phyloP scores from a whole-genome alignment of 30 jellyfish, hydroid and myxozoan species.

The Hydractinia echinata region DNA sequence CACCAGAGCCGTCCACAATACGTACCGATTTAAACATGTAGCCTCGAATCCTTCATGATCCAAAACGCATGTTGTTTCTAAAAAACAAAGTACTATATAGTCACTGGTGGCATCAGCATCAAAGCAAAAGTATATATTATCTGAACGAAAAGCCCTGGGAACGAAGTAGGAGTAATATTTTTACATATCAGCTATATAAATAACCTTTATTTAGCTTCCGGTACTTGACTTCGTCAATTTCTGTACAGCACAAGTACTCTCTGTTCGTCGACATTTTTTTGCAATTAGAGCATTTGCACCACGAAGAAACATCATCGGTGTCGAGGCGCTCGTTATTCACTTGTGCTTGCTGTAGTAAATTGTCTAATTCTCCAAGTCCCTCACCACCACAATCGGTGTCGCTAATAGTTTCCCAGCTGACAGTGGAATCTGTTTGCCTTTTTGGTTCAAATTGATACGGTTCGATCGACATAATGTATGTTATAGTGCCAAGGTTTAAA shows the following conservation, averaged over 20 bases:
- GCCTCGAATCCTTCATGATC: slow-evolving; percentile 8
- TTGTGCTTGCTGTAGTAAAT: no score
- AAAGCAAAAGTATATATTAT: no score
- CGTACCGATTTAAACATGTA: neutral
- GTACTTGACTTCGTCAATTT: neutral
- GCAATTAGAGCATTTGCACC: slow-evolving; percentile 4
- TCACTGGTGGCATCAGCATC: no score
- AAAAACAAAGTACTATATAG: neutral
- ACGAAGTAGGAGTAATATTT: neutral
- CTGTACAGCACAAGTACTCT: slow-evolving; percentile 5
- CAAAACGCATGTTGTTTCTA: neutral
- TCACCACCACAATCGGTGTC: no score
- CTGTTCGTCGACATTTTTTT: neutral
- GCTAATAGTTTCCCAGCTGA: no score
- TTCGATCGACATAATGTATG: no score
- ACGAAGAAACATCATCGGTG: slow-evolving; percentile 6
- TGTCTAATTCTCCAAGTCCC: no score
- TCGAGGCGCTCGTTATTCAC: no score
- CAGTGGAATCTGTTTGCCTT: no score
- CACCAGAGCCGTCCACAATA: slow-evolving; percentile 10
- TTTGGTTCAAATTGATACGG: no score
- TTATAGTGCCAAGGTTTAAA: no score
- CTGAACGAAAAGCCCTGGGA: no score
- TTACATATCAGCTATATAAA: neutral
- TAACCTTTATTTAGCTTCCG: neutral